Conservation (phyloP, 2,113 vertebrate genomes). For the Procapra przewalskii region DNA sequence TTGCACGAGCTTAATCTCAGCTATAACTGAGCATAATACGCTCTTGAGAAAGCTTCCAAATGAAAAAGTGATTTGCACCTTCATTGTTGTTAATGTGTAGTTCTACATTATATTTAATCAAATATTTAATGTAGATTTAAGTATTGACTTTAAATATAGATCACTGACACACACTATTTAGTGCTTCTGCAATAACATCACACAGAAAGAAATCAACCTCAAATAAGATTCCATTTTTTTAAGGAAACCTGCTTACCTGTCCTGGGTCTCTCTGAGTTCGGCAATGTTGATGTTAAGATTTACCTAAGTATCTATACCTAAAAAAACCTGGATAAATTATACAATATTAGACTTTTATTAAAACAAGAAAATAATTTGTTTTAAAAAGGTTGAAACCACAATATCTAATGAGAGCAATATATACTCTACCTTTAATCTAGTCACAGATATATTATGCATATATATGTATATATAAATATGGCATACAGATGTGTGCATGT, state of each 20-base stretch:
- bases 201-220: background rate
- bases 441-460: background rate
- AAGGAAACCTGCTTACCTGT: background rate
- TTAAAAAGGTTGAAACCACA: background rate
- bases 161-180: background rate
- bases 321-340: background rate
- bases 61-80: background rate
- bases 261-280: background rate
- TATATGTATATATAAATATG: background rate
- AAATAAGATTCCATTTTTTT: background rate
- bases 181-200: background rate
- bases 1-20: background rate
- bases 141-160: background rate
- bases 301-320: background rate
- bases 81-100: background rate
- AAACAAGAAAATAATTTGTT: slow-evolving; percentile 1
- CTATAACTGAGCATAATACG: background rate
- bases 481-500: background rate
- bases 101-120: background rate
- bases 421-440: background rate
- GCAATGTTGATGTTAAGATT: background rate
- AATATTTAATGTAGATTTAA: background rate
- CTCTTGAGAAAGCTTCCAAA: background rate
- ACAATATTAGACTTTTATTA: background rate
- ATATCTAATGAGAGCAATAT: background rate